A percentile compares a stretch with the other conserved stretches of the same genome.
These are phyloP conservation scores for Yponomeuta cagnagella DNA, from an alignment of 2,888 invertebrate genomes.

Conservation along the genomic window DNA sequence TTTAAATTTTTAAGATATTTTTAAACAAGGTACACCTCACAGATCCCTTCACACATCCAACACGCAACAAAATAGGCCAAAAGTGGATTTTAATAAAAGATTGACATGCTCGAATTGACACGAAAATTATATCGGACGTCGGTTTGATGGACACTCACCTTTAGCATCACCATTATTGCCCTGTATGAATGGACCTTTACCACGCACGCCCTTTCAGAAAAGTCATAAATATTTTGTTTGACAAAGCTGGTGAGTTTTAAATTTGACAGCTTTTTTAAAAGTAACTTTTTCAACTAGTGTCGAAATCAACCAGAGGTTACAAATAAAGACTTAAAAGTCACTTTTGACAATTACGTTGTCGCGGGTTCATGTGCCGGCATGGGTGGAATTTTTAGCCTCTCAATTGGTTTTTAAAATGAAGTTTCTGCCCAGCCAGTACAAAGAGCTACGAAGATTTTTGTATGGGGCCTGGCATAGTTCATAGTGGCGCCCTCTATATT, in stretches of 20 bases:
- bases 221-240: conserved; percentile 39
- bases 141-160: conserved; percentile 25
- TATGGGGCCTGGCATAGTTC: too few species aligned
- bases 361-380: too few species aligned
- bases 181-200: conserved; percentile 20
- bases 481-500: too few species aligned
- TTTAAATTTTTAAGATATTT: background rate
- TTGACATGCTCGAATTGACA: conserved; percentile 8
- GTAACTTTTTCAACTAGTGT: background rate
- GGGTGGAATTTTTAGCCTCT: too few species aligned
- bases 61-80: conserved; percentile 1
- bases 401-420: too few species aligned
- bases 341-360: background rate
- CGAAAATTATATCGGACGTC: conserved; percentile 12
- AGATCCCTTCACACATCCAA: background rate
- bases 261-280: conserved; percentile 6
- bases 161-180: conserved; percentile 15
- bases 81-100: conserved; percentile 4
- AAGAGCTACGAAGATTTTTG: too few species aligned
- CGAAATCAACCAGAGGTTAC: too few species aligned
- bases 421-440: too few species aligned
- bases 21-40: background rate
- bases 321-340: too few species aligned
- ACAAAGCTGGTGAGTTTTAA: conserved; percentile 28
- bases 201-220: conserved; percentile 44